A percentile compares a stretch with the other conserved stretches of the same genome.
Conservation (phyloP, 2,797 vertebrate species). For the Spea hammondii region DNA sequence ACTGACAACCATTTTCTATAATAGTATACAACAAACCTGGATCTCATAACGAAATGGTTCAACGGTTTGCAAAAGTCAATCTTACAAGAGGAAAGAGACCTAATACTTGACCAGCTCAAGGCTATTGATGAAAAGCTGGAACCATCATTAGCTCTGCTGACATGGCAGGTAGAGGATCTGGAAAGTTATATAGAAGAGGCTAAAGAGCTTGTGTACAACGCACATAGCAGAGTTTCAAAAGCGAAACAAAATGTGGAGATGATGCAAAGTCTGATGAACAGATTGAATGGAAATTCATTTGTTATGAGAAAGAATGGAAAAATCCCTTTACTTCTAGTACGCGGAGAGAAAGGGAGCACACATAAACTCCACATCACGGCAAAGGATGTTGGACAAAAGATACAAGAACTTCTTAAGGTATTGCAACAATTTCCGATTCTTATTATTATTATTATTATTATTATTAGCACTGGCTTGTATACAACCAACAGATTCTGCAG, state of each 20-base stretch:
- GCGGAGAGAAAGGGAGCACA: slow-evolving; percentile 65
- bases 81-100: slow-evolving; percentile 66
- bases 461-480: too few relatives aligned
- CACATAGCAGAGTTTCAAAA: slow-evolving; percentile 67
- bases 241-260: slow-evolving; percentile 71
- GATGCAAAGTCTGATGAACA: slow-evolving; percentile 65
- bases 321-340: slow-evolving; percentile 60
- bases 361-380: slow-evolving; percentile 63
- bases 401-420: slow-evolving; percentile 67
- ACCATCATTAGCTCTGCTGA: slow-evolving; percentile 63
- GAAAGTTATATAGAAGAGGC: slow-evolving; percentile 68
- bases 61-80: slow-evolving; percentile 70
- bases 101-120: slow-evolving; percentile 65
- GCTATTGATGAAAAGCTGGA: slow-evolving; percentile 63
- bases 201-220: slow-evolving; percentile 60
- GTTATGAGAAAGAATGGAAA: slow-evolving; percentile 61
- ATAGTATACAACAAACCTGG: slow-evolving; percentile 68
- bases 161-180: slow-evolving; percentile 70
- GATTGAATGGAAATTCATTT: slow-evolving; percentile 65
- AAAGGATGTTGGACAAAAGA: slow-evolving; percentile 64
- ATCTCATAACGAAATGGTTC: slow-evolving; percentile 70
- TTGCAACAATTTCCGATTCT: too few relatives aligned
- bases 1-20: slow-evolving; percentile 1
- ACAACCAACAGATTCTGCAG: too few relatives aligned
- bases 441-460: too few relatives aligned